Evolutionary conservation across 2,888 invertebrate species (phyloP).

Genomic region (Schizaphis graminum): DNA sequence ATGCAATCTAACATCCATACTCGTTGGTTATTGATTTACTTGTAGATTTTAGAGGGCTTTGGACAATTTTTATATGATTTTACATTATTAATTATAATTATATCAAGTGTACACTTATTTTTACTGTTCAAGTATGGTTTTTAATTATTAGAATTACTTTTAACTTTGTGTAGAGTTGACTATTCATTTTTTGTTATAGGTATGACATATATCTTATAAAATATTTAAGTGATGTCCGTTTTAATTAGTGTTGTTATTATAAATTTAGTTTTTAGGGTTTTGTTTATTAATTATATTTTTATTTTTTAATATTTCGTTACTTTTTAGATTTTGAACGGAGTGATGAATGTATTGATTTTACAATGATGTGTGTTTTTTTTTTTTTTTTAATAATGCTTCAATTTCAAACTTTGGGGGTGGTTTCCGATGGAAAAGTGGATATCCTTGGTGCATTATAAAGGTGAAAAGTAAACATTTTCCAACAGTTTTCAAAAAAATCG

Average conservation of each 20-base stretch:
- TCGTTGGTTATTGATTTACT: neutral
- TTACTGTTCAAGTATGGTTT: conserved; percentile 12
- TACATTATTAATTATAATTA: neutral
- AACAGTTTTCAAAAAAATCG: no score
- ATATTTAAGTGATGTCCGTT: neutral
- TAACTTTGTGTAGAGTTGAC: neutral
- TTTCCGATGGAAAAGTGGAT: no score
- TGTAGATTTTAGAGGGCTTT: neutral
- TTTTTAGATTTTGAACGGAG: no score
- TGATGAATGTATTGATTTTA: no score
- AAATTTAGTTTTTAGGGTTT: neutral
- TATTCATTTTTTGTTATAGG: neutral
- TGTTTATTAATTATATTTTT: neutral
- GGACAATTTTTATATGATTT: neutral
- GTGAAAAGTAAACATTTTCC: no score
- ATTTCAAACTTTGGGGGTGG: no score
- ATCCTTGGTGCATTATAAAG: no score
- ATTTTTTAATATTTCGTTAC: neutral
- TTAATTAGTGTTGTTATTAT: conserved; percentile 2
- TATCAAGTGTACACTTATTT: neutral
- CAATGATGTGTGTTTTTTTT: no score
- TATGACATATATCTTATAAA: conserved; percentile 11
- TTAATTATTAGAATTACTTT: neutral
- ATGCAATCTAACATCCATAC: conserved; percentile 1
- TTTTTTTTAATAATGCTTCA: no score